phyloP scores from a whole-genome alignment of 2,797 vertebrate species.

The Halcyon leucocephala region DNA sequence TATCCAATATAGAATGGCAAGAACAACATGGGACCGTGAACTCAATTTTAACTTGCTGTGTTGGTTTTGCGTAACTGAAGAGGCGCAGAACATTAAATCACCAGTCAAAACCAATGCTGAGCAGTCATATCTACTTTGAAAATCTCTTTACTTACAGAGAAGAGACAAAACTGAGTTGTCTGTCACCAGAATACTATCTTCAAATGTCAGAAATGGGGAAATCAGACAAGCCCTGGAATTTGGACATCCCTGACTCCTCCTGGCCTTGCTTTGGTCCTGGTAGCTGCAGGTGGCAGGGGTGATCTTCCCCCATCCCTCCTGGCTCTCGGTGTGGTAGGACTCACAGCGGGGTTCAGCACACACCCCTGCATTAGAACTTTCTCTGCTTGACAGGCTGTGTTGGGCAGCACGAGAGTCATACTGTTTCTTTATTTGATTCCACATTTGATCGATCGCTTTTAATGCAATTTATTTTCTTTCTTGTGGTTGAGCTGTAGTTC shows the following conservation, averaged over 20 bases:
- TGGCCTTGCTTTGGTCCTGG: not conserved
- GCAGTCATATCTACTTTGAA: not conserved
- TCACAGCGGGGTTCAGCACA: not conserved
- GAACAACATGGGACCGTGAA: not conserved
- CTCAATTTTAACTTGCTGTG: not conserved
- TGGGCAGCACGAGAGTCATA: not conserved
- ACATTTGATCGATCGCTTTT: slow-evolving; percentile 2
- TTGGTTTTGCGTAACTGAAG: not conserved
- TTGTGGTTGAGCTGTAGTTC: slow-evolving; percentile 5
- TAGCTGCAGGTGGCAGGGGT: not conserved
- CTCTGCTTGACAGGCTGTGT: not conserved
- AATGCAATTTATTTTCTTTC: slow-evolving; percentile 37
- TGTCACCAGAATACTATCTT: not conserved
- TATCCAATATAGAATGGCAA: not conserved
- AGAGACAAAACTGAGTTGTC: not conserved
- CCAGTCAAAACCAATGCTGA: not conserved
- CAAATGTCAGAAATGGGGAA: not conserved
- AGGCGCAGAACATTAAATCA: not conserved
- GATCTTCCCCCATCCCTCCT: not conserved
- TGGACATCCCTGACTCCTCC: not conserved
- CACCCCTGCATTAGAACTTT: not conserved
- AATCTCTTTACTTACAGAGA: not conserved
- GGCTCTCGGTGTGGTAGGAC: not conserved
- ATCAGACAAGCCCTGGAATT: not conserved
- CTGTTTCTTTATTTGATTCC: slow-evolving; percentile 25